phyloP scores from a whole-genome alignment of 2,888 invertebrate species.

The Melieria picta region DNA sequence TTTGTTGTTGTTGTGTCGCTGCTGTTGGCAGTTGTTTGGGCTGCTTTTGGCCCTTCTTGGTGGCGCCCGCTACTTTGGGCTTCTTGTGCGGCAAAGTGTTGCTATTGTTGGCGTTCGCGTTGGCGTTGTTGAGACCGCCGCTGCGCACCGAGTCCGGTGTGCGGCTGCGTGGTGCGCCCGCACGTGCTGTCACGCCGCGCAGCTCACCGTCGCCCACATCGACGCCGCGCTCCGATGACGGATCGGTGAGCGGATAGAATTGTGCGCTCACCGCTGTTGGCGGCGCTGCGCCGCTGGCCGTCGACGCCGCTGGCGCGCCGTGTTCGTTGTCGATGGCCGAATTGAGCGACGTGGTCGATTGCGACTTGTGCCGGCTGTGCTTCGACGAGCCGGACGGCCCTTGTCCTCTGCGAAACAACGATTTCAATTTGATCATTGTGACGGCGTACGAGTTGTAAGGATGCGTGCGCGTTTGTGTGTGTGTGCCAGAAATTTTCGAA shows the following conservation, averaged over 20 bases:
- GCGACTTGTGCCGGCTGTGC: constrained; percentile 58
- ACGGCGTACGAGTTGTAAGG: background rate
- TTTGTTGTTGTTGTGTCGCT: constrained; percentile 22
- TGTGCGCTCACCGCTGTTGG: constrained; percentile 40
- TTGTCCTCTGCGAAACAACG: constrained; percentile 89
- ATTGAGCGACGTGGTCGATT: constrained; percentile 59
- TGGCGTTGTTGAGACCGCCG: constrained; percentile 39
- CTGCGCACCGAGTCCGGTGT: constrained; percentile 18
- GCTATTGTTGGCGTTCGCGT: constrained; percentile 25
- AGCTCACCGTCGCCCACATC: constrained; percentile 54
- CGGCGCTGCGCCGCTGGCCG: constrained; percentile 26
- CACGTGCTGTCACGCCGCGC: constrained; percentile 46
- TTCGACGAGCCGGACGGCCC: constrained; percentile 66
- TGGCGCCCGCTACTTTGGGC: constrained; percentile 46
- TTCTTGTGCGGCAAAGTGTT: constrained; percentile 60
- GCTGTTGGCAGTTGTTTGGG: constrained; percentile 57
- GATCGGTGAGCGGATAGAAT: constrained; percentile 55
- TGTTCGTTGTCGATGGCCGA: constrained; percentile 51
- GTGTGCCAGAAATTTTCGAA: too few species aligned
- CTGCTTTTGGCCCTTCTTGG: constrained; percentile 61
- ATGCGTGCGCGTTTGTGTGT: background rate
- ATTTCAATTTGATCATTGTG: constrained; percentile 90
- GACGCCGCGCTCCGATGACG: constrained; percentile 56
- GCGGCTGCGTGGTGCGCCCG: constrained; percentile 24
- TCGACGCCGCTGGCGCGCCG: constrained; percentile 23